Conservation (phyloP, 2,888 invertebrate genomes). For the Drosophila sordidapex region DNA sequence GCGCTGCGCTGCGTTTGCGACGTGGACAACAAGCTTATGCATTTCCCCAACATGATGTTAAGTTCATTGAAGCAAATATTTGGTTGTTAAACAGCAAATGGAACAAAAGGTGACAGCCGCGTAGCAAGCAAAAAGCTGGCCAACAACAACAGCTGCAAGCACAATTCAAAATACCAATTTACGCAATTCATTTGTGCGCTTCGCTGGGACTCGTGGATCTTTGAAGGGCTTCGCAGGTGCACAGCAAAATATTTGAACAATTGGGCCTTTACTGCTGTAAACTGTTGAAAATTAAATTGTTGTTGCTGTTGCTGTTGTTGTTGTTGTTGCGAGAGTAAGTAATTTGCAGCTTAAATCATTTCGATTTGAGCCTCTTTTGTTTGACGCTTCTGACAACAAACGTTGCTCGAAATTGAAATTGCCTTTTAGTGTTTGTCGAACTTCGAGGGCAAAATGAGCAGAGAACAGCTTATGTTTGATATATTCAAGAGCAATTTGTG, state of each 20-base stretch:
- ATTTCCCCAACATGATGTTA: conserved; percentile 28
- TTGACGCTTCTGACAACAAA: background rate
- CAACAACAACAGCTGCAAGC: conserved; percentile 20
- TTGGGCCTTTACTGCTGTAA: background rate
- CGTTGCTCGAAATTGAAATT: too few species aligned
- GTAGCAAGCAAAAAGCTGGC: background rate
- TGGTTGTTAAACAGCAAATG: conserved; percentile 7
- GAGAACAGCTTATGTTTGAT: background rate
- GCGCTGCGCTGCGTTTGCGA: background rate
- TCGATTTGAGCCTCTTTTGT: background rate
- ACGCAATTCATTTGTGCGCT: conserved; percentile 21
- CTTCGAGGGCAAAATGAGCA: background rate
- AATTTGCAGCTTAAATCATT: background rate
- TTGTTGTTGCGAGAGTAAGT: background rate
- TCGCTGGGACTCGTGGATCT: conserved; percentile 1
- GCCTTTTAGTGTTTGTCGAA: background rate
- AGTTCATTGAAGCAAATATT: conserved; percentile 57
- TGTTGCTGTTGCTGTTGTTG: too few species aligned
- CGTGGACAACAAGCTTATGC: conserved; percentile 20
- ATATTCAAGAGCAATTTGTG: background rate
- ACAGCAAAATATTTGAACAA: conserved; percentile 1
- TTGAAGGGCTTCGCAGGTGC: conserved; percentile 1
- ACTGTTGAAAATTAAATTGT: too few species aligned
- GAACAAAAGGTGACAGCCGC: background rate
- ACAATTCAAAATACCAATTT: conserved; percentile 27